A percentile compares a stretch with the other conserved stretches of the same genome.
These are phyloP conservation scores for Hippocampus guttulatus DNA, from an alignment of 2,113 vertebrate genomes.

Conservation along the genomic window DNA sequence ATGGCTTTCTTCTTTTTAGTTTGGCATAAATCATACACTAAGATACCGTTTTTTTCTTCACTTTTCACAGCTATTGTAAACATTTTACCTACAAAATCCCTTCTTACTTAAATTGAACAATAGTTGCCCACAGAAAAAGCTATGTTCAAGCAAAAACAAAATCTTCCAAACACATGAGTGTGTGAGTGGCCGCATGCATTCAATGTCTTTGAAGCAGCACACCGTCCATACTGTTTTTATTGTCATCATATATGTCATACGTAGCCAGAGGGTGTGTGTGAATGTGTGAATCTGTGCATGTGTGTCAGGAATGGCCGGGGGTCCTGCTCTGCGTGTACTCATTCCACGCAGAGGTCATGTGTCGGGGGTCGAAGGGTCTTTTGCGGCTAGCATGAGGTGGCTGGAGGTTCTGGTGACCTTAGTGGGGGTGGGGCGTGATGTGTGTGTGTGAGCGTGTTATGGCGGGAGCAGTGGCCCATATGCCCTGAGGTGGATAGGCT, in stretches of 20 bases:
- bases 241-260: constrained; percentile 29
- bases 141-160: background rate
- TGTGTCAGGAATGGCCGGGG: constrained; percentile 39
- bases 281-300: constrained; percentile 29
- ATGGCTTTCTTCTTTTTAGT: no score
- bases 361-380: constrained; percentile 74
- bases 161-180: constrained; percentile 36
- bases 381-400: constrained; percentile 10
- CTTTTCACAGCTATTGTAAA: no score
- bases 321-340: constrained; percentile 73
- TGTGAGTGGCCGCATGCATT: background rate
- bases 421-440: constrained; percentile 17
- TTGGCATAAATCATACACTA: no score
- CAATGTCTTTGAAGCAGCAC: constrained; percentile 18
- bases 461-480: constrained; percentile 12
- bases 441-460: background rate
- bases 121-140: no score
- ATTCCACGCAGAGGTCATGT: constrained; percentile 76
- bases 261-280: constrained; percentile 35
- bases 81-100: no score
- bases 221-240: constrained; percentile 30
- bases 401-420: constrained; percentile 22
- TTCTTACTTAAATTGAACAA: no score
- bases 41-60: no score
- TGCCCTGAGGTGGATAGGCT: constrained; percentile 66